Evolutionary conservation across 2,113 vertebrate genomes (phyloP).

Genomic region (Gymnorhina tibicen): DNA sequence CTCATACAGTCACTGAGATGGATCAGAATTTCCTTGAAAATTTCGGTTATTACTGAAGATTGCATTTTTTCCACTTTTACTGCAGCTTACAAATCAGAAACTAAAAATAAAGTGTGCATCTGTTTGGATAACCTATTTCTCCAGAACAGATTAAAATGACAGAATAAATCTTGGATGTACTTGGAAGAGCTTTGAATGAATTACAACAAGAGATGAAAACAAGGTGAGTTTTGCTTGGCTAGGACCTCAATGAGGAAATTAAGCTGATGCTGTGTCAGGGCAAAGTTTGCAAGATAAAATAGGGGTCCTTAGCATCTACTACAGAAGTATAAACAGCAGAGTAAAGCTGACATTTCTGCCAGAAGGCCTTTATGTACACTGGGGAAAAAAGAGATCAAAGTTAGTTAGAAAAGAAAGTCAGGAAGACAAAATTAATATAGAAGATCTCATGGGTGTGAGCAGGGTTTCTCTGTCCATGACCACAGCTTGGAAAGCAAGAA

Average conservation of each 20-base stretch:
- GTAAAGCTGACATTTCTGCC: slow-evolving; percentile 22
- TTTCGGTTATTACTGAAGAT: slow-evolving; percentile 35
- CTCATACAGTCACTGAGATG: background rate
- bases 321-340: background rate
- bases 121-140: slow-evolving; percentile 26
- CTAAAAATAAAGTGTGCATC: slow-evolving; percentile 8
- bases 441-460: background rate
- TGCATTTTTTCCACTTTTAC: slow-evolving; percentile 1
- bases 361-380: background rate
- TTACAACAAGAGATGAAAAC: slow-evolving; percentile 29
- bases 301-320: background rate
- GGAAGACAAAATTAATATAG: background rate
- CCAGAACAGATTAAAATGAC: slow-evolving; percentile 41
- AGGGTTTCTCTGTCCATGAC: background rate
- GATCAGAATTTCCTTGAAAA: slow-evolving; percentile 57
- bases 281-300: background rate
- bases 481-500: background rate
- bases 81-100: slow-evolving; percentile 38
- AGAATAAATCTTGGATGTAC: slow-evolving; percentile 31
- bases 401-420: background rate
- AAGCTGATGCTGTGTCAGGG: background rate
- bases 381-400: background rate
- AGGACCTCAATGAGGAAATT: background rate
- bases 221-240: slow-evolving; percentile 42
- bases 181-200: slow-evolving; percentile 27